Conservation (phyloP, 2,113 vertebrate species). For the Corvus cornix region DNA sequence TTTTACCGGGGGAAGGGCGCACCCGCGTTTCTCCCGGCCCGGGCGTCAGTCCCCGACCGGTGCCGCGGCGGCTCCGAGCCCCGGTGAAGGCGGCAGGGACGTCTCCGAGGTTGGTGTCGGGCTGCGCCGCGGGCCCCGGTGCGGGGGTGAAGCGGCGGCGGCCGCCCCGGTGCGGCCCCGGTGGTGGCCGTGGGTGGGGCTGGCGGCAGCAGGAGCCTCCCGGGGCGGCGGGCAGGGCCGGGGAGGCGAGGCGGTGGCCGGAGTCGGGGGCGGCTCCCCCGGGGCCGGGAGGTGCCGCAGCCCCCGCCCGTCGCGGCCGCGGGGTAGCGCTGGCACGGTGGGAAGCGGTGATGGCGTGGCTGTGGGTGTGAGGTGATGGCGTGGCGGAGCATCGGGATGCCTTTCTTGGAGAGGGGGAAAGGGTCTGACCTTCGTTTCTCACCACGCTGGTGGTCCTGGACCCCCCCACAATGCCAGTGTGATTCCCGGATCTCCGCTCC, state of each 20-base stretch:
- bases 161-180: not conserved
- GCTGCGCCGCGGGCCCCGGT: not conserved
- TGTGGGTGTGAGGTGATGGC: accelerated
- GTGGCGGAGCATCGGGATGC: accelerated
- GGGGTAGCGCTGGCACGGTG: accelerated
- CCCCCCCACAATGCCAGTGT: accelerated
- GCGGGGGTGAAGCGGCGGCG: not conserved
- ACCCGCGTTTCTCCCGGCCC: too few species aligned
- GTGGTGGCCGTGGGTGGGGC: not conserved
- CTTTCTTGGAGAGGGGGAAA: too few species aligned
- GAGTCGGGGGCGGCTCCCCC: not conserved
- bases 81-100: not conserved
- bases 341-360: not conserved
- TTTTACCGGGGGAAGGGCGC: not conserved
- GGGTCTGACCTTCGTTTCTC: not conserved
- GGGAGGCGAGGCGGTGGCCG: not conserved
- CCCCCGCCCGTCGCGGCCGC: too few species aligned
- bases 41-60: not conserved
- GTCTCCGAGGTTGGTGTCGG: not conserved
- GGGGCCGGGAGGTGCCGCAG: not conserved
- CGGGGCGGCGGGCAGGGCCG: not conserved
- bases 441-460: accelerated
- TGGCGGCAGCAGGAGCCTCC: not conserved
- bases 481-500: too few species aligned
- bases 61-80: not conserved